Percentiles rank a stretch among this genome's conserved stretches.
Conservation (phyloP, 1,140 invertebrate species). For the Rhyzopertha dominica region DNA sequence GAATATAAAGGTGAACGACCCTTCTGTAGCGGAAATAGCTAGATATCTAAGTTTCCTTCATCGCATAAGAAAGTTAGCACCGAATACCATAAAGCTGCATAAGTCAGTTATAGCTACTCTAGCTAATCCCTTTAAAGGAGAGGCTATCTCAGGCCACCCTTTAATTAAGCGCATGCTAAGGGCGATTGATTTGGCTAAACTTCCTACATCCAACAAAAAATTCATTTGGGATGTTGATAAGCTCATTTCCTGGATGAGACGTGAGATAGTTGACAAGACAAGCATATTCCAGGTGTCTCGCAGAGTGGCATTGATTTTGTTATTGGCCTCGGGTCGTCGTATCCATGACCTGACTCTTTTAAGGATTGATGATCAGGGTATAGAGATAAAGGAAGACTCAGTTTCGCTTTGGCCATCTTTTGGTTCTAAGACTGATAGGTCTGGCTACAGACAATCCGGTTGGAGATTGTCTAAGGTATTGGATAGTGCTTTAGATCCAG, state of each 20-base stretch:
- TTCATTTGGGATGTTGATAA: too few relatives aligned
- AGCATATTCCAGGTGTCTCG: constrained; percentile 35
- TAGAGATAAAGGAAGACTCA: constrained; percentile 6
- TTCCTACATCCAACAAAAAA: background rate
- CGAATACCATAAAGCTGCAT: constrained; percentile 15
- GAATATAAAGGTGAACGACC: background rate
- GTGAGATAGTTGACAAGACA: constrained; percentile 9
- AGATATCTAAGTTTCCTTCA: too few relatives aligned
- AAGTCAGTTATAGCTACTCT: constrained; percentile 16
- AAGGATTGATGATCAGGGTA: constrained; percentile 19
- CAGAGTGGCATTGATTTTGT: constrained; percentile 24
- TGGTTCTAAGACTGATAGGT: constrained; percentile 40
- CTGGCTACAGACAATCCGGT: constrained; percentile 32
- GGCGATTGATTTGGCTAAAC: background rate
- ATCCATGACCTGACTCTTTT: constrained; percentile 41
- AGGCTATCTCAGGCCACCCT: too few relatives aligned
- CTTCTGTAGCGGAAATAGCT: too few relatives aligned
- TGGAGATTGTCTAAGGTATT: constrained; percentile 25
- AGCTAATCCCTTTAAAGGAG: constrained; percentile 9
- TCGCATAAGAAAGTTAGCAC: constrained; percentile 7
- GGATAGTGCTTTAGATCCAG: background rate
- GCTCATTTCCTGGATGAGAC: too few relatives aligned
- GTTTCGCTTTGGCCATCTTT: constrained; percentile 36
- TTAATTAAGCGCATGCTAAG: too few relatives aligned
- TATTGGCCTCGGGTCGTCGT: constrained; percentile 38